phyloP scores from a whole-genome alignment of 2,888 invertebrate species.

The Glaucopsyche alexis region DNA sequence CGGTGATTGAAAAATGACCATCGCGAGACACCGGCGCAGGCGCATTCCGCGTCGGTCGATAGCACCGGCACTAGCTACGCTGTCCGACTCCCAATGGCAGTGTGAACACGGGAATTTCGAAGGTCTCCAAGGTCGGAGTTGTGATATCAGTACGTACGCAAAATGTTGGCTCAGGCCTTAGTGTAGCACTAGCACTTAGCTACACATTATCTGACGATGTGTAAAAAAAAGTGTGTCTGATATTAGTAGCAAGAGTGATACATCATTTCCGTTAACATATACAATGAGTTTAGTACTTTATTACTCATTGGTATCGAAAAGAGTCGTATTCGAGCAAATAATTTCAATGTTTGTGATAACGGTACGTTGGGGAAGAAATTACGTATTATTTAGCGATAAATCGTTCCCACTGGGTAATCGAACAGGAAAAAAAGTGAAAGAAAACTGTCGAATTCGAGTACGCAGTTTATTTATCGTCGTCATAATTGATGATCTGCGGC shows the following conservation, averaged over 20 bases:
- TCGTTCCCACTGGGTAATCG: background rate
- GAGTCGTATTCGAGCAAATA: background rate
- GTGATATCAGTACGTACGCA: too few species aligned
- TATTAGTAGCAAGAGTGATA: too few species aligned
- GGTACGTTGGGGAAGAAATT: background rate
- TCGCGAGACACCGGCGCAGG: constrained; percentile 33
- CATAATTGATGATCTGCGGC: background rate
- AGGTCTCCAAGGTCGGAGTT: constrained; percentile 4
- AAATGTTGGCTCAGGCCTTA: too few species aligned
- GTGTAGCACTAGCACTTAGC: too few species aligned
- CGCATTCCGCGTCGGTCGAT: constrained; percentile 46
- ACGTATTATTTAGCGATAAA: background rate
- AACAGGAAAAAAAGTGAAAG: constrained; percentile 4
- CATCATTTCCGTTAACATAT: too few species aligned
- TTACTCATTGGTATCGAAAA: too few species aligned
- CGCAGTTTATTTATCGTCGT: background rate
- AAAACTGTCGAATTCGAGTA: constrained; percentile 10
- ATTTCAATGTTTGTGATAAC: background rate
- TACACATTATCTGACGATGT: too few species aligned
- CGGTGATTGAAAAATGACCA: constrained; percentile 38
- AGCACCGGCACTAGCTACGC: constrained; percentile 40
- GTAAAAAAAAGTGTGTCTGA: too few species aligned
- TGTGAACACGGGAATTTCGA: background rate
- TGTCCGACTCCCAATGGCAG: constrained; percentile 29
- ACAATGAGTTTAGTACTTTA: too few species aligned